phyloP scores from a whole-genome alignment of 2,113 vertebrate species.

The Notothenia coriiceps region DNA sequence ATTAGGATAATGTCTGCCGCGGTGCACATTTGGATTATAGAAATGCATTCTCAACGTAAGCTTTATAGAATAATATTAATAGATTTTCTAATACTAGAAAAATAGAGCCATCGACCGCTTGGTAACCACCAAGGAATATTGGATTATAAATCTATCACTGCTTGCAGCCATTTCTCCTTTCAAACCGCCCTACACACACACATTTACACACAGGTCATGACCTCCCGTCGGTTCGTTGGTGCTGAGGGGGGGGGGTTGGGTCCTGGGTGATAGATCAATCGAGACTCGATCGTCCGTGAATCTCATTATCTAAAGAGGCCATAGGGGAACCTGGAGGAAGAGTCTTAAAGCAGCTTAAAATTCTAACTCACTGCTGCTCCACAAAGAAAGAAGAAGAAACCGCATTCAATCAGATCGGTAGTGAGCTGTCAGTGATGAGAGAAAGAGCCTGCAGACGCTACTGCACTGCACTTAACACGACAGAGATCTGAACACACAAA shows the following conservation, averaged over 20 bases:
- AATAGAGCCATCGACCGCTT: conserved; percentile 25
- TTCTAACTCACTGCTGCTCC: conserved; percentile 4
- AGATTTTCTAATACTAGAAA: conserved; percentile 52
- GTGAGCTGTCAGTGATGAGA: conserved; percentile 53
- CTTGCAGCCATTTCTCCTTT: not conserved
- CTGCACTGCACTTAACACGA: conserved; percentile 28
- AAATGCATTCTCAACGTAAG: not conserved
- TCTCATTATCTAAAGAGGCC: conserved; percentile 77
- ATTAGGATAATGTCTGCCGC: conserved; percentile 8
- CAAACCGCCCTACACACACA: conserved; percentile 1
- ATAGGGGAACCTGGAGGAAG: conserved; percentile 24
- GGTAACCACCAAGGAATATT: conserved; percentile 37
- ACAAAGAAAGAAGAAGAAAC: not conserved
- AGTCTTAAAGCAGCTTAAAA: conserved; percentile 53
- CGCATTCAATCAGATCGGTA: conserved; percentile 39
- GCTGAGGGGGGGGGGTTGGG: conserved; percentile 4
- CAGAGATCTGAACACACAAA: not conserved
- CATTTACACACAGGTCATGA: conserved; percentile 51
- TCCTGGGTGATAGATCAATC: conserved; percentile 48
- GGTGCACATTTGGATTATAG: conserved; percentile 21
- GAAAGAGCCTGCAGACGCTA: not conserved
- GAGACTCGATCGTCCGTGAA: conserved; percentile 1
- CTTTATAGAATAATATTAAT: conserved; percentile 23
- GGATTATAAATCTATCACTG: conserved; percentile 54
- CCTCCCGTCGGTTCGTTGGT: conserved; percentile 21